Base-by-base conservation (phyloP, 1,140 invertebrate species). In the Holotrichia oblita region DNA sequence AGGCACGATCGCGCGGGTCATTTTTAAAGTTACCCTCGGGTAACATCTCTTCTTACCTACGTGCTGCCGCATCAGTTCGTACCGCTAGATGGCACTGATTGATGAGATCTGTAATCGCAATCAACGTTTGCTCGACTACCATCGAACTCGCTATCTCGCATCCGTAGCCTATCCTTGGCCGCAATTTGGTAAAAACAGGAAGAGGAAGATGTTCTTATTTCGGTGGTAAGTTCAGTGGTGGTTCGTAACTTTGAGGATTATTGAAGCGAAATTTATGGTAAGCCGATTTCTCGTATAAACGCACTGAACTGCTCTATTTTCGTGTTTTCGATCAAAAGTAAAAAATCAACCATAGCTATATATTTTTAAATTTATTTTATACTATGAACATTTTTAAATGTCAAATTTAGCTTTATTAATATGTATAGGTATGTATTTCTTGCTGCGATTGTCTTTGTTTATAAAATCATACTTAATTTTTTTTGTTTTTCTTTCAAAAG, bases 111-210 rank as follows among this genome's bases (percentile, higher is more conserved):
- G 41, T 12, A 22, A 44, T 44, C 41, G 61, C 22, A 14, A 34
- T 69, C 27, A 69, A 22, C 24, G 48, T 17, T 34, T 17, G 61
- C 8, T 20, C 12, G 24, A 22, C 22, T 27, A 34, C 61, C 22
- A 69, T 69, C 61, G 22, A 69, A 69, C 22, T 27, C 22, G 22
- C 61, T 69, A 69, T 69, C 27, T 34, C 20, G 20, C 42, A 76
- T 76, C 24, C 12, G 14, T 48, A 75, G 14, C 40, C 20, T 12
- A 42, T 75, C 44, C n/a, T 12, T n/a, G 14, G 12, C 8, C 40
- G 74, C 40, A 48, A 76, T 76, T 76, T 76, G 40, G 41, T 44
- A 76, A 22, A 76, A 76, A 42, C 41, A 9, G 41, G 24, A 40
- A 8, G 41, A 34, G 40, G 24, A 73, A 34, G 17, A 27, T 34